Evolutionary conservation across 2,888 invertebrate species (phyloP).

Genomic region (Drosophila gaucha): DNA sequence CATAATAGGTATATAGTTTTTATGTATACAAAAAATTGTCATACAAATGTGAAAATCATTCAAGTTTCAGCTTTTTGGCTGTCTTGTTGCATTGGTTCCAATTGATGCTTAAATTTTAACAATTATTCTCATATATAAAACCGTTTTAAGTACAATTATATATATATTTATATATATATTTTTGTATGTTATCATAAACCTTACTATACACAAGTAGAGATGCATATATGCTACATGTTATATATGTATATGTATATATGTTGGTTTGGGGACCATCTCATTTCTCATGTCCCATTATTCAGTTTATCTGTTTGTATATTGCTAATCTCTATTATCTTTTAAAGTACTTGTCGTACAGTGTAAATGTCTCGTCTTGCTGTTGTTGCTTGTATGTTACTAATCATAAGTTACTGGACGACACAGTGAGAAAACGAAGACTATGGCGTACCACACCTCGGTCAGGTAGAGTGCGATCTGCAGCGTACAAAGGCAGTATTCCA

Average conservation of each 20-base stretch:
- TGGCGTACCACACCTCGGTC: conserved; percentile 86
- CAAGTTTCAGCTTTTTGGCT: conserved; percentile 53
- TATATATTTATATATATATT: conserved; percentile 31
- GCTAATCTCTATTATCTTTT: conserved; percentile 48
- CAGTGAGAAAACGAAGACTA: conserved; percentile 88
- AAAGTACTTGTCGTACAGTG: conserved; percentile 31
- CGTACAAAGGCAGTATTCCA: conserved; percentile 94
- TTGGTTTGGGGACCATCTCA: conserved; percentile 39
- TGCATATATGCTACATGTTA: conserved; percentile 48
- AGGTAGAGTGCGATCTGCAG: conserved; percentile 93
- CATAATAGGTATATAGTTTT: conserved; percentile 14
- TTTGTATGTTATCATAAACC: conserved; percentile 55
- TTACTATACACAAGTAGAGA: conserved; percentile 58
- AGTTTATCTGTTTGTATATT: conserved; percentile 51
- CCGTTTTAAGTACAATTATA: conserved; percentile 45
- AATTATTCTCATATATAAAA: conserved; percentile 72
- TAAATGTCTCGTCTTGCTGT: conserved; percentile 50
- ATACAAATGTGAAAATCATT: conserved; percentile 76
- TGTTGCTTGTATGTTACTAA: conserved; percentile 68
- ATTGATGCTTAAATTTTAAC: conserved; percentile 82
- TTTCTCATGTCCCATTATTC: conserved; percentile 36
- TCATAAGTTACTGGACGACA: conserved; percentile 87
- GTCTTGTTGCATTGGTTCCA: conserved; percentile 82
- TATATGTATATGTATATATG: conserved; percentile 46
- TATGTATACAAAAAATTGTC: conserved; percentile 67